Evolutionary conservation across 2,113 vertebrate genomes (phyloP), one percentile per base, ranked within the genome.

Genomic region (Ardeotis arabs): DNA sequence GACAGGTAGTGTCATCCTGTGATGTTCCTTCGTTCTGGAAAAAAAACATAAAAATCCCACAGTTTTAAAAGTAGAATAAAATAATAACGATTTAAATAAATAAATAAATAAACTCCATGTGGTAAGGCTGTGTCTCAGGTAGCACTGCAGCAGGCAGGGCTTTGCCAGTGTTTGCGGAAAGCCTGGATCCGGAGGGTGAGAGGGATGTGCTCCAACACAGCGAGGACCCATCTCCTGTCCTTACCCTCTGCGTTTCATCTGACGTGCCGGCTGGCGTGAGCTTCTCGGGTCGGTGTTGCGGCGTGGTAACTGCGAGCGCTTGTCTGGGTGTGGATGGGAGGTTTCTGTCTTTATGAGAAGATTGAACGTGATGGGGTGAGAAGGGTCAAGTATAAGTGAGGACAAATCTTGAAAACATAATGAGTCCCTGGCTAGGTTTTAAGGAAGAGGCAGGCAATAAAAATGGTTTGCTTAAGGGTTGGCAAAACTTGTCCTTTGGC

Each of bases 141-240:
- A 44, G 64, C 23, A 6, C 19, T n/a, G 49, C 62, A 24, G 80
- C 3, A 4, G 25, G 76, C 24, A 29, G 27, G 39, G 45, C 10
- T 39, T n/a, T 62, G 68, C 29, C 12, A 0, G 37, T 12, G 55
- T 50, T 37, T 12, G 56, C 19, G 8, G 59, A 7, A 13, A 18
- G 35, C 15, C 70, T 44, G 12, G 7, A 10, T 60, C 22, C n/a
- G n/a, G 7, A 6, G 45, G 14, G 24, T 1, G 3, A 35, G 58
- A 21, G 8, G 50, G 44, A 45, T 2, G 2, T 3, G 1, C 3
- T 21, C 12, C 4, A 14, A 17, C 3, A 2, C 27, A 15, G 50
- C 0, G 1, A n/a, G 50, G 31, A 27, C 4, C 3, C 3, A 14
- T 19, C 17, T 73, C 15, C 17, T 15, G 25, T 4, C 7, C 1